Evolutionary conservation across 2,888 invertebrate genomes (phyloP).

Genomic region (Bembecia ichneumoniformis): DNA sequence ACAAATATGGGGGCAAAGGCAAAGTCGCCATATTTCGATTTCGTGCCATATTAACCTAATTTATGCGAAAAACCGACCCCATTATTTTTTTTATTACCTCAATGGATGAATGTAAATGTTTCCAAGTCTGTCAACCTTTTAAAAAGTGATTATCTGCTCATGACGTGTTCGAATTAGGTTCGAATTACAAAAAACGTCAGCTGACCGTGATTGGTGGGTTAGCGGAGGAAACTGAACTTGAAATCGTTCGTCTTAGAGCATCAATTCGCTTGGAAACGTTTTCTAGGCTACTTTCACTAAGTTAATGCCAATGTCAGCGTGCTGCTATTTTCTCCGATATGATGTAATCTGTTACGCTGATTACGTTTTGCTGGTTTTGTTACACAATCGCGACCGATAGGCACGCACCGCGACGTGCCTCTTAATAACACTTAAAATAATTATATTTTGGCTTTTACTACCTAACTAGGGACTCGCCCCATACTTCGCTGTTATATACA

Average conservation of each 20-base stretch:
- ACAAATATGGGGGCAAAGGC: background rate
- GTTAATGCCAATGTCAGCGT: slow-evolving; percentile 60
- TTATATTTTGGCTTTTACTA: no score
- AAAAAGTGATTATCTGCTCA: background rate
- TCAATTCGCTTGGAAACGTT: slow-evolving; percentile 5
- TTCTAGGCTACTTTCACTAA: slow-evolving; percentile 45
- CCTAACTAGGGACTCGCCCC: no score
- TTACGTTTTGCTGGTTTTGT: slow-evolving; percentile 36
- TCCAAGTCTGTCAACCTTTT: background rate
- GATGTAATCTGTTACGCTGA: slow-evolving; percentile 39
- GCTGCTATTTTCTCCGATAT: slow-evolving; percentile 45
- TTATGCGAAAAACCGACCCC: background rate
- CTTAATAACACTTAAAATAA: no score
- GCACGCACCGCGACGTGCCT: background rate
- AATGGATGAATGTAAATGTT: background rate
- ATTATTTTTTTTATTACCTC: background rate
- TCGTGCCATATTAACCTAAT: background rate
- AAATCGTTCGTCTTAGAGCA: slow-evolving; percentile 1
- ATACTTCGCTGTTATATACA: no score
- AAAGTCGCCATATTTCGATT: background rate
- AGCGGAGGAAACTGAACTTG: slow-evolving; percentile 13
- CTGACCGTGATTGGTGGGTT: slow-evolving; percentile 28
- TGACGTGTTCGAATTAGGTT: background rate
- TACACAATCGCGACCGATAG: slow-evolving; percentile 19
- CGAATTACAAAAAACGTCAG: slow-evolving; percentile 24